phyloP scores from a whole-genome alignment of 2,797 vertebrate species.

The Arvicola amphibius region DNA sequence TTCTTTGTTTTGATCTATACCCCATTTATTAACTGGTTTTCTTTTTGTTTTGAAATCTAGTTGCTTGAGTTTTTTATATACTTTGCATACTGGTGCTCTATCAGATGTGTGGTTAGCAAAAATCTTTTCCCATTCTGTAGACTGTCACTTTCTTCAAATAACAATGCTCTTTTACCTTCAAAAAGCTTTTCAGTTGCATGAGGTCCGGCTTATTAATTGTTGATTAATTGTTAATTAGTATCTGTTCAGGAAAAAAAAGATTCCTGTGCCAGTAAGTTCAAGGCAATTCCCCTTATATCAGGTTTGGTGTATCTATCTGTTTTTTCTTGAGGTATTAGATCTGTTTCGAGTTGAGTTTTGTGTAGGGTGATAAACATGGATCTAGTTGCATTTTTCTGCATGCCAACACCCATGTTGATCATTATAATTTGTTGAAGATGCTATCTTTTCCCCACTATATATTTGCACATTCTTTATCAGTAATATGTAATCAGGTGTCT shows the following conservation, averaged over 20 bases:
- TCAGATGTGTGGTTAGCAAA: no score
- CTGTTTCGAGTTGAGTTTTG: not conserved
- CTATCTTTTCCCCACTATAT: not conserved
- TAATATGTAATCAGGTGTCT: not conserved
- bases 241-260: not conserved
- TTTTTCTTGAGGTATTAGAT: not conserved
- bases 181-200: not conserved
- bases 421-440: not conserved
- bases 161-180: not conserved
- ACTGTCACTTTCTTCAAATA: not conserved
- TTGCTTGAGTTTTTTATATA: not conserved
- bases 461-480: not conserved
- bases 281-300: not conserved
- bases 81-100: not conserved
- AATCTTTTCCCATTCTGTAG: not conserved
- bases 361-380: not conserved
- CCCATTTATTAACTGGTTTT: not conserved
- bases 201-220: not conserved
- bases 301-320: not conserved
- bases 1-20: not conserved
- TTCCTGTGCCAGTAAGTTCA: not conserved
- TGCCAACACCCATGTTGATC: no score
- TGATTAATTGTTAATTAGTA: not conserved
- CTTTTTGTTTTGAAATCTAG: not conserved
- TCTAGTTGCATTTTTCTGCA: not conserved